A percentile compares a stretch with the other conserved stretches of the same genome.
Conservation (phyloP, 2,888 invertebrate genomes). For the Caenorhabditis doughertyi region DNA sequence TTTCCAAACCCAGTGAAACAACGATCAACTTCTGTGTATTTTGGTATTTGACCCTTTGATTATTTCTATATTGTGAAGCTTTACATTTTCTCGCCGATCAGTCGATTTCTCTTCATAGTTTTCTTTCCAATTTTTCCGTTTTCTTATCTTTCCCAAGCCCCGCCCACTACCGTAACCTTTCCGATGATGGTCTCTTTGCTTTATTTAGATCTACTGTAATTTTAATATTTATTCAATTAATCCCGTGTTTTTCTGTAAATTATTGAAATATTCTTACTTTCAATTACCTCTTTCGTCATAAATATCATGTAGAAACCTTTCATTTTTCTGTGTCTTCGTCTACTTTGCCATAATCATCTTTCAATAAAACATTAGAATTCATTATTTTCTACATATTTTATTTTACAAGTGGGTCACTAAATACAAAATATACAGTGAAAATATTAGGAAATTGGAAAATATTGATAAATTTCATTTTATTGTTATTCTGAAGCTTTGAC, state of each 20-base stretch:
- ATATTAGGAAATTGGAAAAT: constrained; percentile 24
- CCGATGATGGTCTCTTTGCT: constrained; percentile 58
- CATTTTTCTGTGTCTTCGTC: constrained; percentile 17
- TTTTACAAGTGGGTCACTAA: background rate
- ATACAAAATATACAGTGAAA: constrained; percentile 6
- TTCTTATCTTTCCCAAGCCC: background rate
- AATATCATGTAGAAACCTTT: constrained; percentile 26
- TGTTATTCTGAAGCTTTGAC: constrained; percentile 48
- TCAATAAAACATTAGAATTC: constrained; percentile 3
- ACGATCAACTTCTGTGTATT: constrained; percentile 27
- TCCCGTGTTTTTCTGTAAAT: constrained; percentile 18
- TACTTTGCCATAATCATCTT: constrained; percentile 17
- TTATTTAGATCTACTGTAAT: constrained; percentile 55
- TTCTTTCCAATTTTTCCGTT: background rate
- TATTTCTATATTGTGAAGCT: constrained; percentile 30
- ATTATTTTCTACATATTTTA: background rate
- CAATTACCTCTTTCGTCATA: constrained; percentile 1
- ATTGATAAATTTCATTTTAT: background rate
- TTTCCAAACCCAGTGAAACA: constrained; percentile 39
- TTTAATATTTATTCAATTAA: constrained; percentile 30
- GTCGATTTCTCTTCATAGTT: constrained; percentile 22
- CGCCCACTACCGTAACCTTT: constrained; percentile 36
- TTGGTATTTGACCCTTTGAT: constrained; percentile 17
- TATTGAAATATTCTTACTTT: constrained; percentile 20
- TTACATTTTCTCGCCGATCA: constrained; percentile 25